Conservation (phyloP, 2,797 vertebrate genomes). For the Sebastolobus alascanus region DNA sequence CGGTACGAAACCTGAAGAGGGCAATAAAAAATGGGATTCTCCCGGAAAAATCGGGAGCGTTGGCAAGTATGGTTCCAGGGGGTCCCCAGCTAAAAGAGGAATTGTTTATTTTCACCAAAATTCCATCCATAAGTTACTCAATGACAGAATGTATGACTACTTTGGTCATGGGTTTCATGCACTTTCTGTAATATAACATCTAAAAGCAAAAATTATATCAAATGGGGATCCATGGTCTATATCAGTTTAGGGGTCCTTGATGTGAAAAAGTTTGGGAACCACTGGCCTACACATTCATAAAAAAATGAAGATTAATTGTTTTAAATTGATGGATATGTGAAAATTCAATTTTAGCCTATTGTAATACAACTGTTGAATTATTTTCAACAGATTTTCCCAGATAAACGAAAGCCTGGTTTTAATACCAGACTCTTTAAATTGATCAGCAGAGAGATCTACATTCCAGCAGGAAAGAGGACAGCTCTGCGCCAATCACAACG, state of each 20-base stretch:
- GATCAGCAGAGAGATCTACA: neutral
- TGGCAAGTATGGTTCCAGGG: too few relatives aligned
- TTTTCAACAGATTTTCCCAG: neutral
- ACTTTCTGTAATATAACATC: too few relatives aligned
- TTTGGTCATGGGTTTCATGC: too few relatives aligned
- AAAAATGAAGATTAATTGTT: neutral
- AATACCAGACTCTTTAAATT: conserved; percentile 8
- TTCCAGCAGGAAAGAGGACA: conserved; percentile 6
- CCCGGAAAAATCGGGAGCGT: fast-evolving
- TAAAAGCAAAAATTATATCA: too few relatives aligned
- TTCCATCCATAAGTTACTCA: too few relatives aligned
- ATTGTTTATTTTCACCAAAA: too few relatives aligned
- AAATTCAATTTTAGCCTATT: neutral
- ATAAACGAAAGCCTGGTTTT: neutral
- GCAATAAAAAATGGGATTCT: too few relatives aligned
- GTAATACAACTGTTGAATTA: neutral
- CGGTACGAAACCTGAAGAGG: fast-evolving
- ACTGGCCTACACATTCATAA: too few relatives aligned
- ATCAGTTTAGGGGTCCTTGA: too few relatives aligned
- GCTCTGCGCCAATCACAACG: conserved; percentile 35
- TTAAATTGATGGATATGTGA: neutral
- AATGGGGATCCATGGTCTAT: too few relatives aligned
- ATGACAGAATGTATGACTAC: too few relatives aligned
- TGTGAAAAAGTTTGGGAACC: too few relatives aligned
- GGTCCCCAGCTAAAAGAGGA: fast-evolving